phyloP scores from a whole-genome alignment of 35 echinoderm and acorn worm species.

The Strongylocentrotus purpuratus region DNA sequence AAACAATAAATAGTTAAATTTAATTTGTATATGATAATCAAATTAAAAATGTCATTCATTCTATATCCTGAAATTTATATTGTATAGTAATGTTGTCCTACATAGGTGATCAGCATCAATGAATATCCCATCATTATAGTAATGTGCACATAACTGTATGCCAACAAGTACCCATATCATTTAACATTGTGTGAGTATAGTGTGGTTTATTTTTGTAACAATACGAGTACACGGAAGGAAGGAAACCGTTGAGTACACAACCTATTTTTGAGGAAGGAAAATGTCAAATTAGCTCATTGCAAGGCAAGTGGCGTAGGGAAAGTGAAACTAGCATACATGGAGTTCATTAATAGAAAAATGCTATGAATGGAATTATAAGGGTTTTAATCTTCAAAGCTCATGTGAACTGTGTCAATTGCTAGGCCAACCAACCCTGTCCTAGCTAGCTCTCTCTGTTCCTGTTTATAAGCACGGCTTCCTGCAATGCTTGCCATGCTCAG shows the following conservation, averaged over 20 bases:
- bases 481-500: not conserved
- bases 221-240: not conserved
- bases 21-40: no score
- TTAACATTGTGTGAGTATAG: not conserved
- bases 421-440: not conserved
- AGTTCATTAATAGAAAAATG: not conserved
- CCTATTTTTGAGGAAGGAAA: not conserved
- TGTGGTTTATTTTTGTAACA: conserved; percentile 2
- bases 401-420: not conserved
- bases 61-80: no score
- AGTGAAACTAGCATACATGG: not conserved
- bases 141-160: not conserved
- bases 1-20: no score
- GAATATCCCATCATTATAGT: no score
- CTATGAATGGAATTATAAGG: not conserved
- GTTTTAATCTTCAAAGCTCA: not conserved
- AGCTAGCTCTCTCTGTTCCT: not conserved
- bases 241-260: not conserved
- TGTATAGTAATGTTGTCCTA: no score
- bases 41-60: no score
- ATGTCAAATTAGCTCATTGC: not conserved
- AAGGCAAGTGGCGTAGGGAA: not conserved
- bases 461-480: not conserved
- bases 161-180: not conserved
- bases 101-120: no score